Conservation (phyloP, 2,113 vertebrate genomes). For the Gymnocephalus cernua region DNA sequence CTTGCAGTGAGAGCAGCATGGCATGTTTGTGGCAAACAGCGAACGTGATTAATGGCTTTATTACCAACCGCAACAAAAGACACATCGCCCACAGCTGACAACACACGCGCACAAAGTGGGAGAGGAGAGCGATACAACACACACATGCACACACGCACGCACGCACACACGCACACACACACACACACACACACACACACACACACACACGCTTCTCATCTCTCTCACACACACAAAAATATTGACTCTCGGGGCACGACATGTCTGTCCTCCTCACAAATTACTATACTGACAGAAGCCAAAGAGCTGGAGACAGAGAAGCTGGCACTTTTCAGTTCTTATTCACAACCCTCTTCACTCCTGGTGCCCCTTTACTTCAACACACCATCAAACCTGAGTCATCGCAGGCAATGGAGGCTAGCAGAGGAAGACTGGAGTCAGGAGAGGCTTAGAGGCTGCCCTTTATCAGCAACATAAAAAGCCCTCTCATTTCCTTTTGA, state of each 20-base stretch:
- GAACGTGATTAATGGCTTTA: conserved; percentile 75
- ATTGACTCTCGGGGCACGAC: neutral
- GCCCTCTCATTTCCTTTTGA: conserved; percentile 27
- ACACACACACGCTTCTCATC: neutral
- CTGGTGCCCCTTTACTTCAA: conserved; percentile 8
- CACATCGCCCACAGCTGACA: conserved; percentile 46
- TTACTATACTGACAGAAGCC: conserved; percentile 16
- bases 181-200: neutral
- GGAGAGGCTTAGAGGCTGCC: conserved; percentile 8
- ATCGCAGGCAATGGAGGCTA: neutral
- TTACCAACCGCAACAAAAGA: conserved; percentile 55
- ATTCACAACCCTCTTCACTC: neutral
- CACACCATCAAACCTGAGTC: conserved; percentile 30
- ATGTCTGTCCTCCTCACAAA: conserved; percentile 10
- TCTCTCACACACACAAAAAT: conserved; percentile 9
- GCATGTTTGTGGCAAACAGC: conserved; percentile 57
- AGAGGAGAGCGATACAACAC: neutral
- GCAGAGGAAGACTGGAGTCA: conserved; percentile 9
- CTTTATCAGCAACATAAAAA: conserved; percentile 44
- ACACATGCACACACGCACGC: conserved; percentile 5
- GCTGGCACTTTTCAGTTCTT: neutral
- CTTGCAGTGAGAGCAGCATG: conserved; percentile 31
- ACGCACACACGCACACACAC: neutral
- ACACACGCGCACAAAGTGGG: conserved; percentile 13
- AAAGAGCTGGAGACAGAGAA: conserved; percentile 15